phyloP scores from a whole-genome alignment of 2,113 vertebrate species.

The Sander lucioperca region DNA sequence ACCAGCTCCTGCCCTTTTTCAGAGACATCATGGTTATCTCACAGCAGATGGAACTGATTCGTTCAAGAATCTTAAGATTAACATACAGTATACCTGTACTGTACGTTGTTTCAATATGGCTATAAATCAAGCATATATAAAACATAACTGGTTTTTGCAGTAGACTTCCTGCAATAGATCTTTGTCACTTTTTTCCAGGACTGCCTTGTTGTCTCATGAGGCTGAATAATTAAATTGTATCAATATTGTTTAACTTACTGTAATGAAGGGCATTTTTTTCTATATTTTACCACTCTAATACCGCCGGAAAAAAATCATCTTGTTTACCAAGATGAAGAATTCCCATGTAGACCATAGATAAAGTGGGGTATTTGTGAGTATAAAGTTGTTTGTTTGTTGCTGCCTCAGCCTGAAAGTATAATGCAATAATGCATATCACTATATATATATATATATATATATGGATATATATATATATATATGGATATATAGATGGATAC shows the following conservation, averaged over 20 bases:
- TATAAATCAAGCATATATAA: background rate
- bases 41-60: background rate
- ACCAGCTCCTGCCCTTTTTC: conserved; percentile 15
- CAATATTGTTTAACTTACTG: conserved; percentile 25
- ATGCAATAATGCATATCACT: no score
- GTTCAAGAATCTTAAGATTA: background rate
- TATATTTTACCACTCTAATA: background rate
- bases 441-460: background rate
- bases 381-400: no score
- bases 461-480: no score
- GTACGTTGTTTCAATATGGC: background rate
- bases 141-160: background rate
- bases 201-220: conserved; percentile 18
- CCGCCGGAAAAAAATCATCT: background rate
- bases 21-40: background rate
- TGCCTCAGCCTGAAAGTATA: no score
- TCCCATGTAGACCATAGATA: background rate
- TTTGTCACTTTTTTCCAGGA: background rate
- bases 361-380: background rate
- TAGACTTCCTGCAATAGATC: background rate
- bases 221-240: conserved; percentile 41
- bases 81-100: no score
- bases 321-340: background rate
- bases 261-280: background rate
- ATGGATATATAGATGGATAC: background rate